Percentiles rank a stretch among this genome's conserved stretches.
phyloP scores from a whole-genome alignment of 2,888 invertebrate genomes.

The Lasius platythorax region DNA sequence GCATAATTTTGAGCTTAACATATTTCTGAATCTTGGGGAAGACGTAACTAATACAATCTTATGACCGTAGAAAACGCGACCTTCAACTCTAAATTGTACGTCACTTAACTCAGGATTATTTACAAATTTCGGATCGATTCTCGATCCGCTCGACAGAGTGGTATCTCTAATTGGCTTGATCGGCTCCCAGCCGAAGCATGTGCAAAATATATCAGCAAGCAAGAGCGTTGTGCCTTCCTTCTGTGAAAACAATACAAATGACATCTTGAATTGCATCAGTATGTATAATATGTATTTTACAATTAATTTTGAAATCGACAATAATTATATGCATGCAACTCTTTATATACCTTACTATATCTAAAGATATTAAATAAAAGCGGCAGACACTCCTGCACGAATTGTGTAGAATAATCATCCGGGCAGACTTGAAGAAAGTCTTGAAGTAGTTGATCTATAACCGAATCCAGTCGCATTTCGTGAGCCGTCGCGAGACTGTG shows the following conservation, averaged over 20 bases:
- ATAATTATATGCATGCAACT: neutral
- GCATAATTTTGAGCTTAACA: slow-evolving; percentile 92
- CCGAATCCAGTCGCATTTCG: slow-evolving; percentile 93
- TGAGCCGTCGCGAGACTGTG: slow-evolving; percentile 95
- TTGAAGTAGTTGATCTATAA: slow-evolving; percentile 95
- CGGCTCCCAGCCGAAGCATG: slow-evolving; percentile 95
- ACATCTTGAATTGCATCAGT: neutral
- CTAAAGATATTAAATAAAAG: slow-evolving; percentile 95
- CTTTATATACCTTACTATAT: slow-evolving; percentile 91
- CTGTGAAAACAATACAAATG: slow-evolving; percentile 85
- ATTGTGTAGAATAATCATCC: slow-evolving; percentile 95
- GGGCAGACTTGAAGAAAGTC: slow-evolving; percentile 97
- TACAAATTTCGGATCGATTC: slow-evolving; percentile 97
- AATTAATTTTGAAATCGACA: slow-evolving; percentile 7
- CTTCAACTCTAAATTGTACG: slow-evolving; percentile 96
- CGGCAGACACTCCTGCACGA: slow-evolving; percentile 96
- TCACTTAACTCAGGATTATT: slow-evolving; percentile 97
- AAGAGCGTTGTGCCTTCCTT: slow-evolving; percentile 96
- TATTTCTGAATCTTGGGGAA: slow-evolving; percentile 94
- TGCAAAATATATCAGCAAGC: slow-evolving; percentile 95
- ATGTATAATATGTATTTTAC: neutral
- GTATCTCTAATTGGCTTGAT: slow-evolving; percentile 92
- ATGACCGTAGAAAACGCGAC: slow-evolving; percentile 96
- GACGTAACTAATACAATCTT: slow-evolving; percentile 97
- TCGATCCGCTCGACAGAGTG: slow-evolving; percentile 89